These are phyloP conservation scores for Metalampra italica DNA, from an alignment of 2,888 invertebrate species.

Conservation along the genomic window DNA sequence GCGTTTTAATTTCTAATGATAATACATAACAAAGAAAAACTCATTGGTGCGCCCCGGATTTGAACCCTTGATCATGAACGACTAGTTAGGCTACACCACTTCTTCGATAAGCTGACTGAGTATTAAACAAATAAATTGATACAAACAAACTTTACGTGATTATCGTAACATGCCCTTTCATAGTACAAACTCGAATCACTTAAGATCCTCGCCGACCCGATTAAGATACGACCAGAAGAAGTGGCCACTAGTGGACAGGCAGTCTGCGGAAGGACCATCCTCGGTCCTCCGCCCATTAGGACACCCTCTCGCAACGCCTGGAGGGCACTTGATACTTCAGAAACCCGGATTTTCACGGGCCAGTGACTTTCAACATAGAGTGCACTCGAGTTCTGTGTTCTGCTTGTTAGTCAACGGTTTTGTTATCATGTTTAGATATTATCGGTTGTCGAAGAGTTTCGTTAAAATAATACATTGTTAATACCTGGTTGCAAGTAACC, in stretches of 20 bases:
- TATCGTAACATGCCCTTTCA: conserved; percentile 17
- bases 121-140: not conserved
- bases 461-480: too few relatives aligned
- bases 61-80: too few relatives aligned
- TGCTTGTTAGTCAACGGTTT: conserved; percentile 38
- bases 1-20: too few relatives aligned
- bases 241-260: conserved; percentile 20
- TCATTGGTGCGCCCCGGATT: too few relatives aligned
- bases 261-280: conserved; percentile 21
- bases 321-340: conserved; percentile 54
- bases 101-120: not conserved
- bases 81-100: too few relatives aligned
- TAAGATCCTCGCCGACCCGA: conserved; percentile 24
- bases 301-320: conserved; percentile 41
- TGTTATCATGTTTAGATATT: conserved; percentile 13
- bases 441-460: not conserved
- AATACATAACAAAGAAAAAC: too few relatives aligned
- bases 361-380: conserved; percentile 46
- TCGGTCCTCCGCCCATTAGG: conserved; percentile 39
- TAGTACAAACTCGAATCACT: conserved; percentile 23
- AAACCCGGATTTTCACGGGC: conserved; percentile 54
- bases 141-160: conserved; percentile 7
- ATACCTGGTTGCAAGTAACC: too few relatives aligned
- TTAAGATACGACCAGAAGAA: conserved; percentile 34
- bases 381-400: conserved; percentile 33